Evolutionary conservation across 1,140 invertebrate genomes (phyloP).

Genomic region (Apocrypta bakeri): DNA sequence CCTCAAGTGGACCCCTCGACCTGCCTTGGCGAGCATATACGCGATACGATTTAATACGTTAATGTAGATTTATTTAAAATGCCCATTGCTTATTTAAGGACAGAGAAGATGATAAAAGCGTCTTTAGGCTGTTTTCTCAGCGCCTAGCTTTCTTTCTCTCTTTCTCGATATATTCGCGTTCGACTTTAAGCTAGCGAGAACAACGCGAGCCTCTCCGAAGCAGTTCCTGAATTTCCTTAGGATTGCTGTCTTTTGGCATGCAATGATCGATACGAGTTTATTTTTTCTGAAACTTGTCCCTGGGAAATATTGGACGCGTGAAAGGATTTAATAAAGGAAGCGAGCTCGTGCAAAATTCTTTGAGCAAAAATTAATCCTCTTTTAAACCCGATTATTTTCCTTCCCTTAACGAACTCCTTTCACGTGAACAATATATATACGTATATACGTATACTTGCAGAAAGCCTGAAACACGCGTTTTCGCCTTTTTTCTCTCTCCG

Average conservation of each 20-base stretch:
- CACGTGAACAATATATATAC: background rate
- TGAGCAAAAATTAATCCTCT: background rate
- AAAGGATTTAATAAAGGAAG: background rate
- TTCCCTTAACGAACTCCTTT: background rate
- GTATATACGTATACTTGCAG: background rate
- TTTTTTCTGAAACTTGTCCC: background rate
- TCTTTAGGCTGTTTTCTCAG: background rate
- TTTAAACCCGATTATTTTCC: background rate
- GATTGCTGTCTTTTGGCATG: too few relatives aligned
- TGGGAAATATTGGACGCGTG: background rate
- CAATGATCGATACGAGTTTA: background rate
- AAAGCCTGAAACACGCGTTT: background rate
- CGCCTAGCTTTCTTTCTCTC: background rate
- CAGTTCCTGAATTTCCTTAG: too few relatives aligned
- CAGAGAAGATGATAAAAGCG: background rate
- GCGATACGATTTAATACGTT: slow-evolving; percentile 47
- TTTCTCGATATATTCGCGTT: slow-evolving; percentile 54
- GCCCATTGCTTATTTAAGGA: slow-evolving; percentile 64
- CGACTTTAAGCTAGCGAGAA: too few relatives aligned
- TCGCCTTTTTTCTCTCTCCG: background rate
- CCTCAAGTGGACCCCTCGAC: slow-evolving; percentile 38
- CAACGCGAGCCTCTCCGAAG: too few relatives aligned
- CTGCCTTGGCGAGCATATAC: background rate
- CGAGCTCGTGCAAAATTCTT: background rate
- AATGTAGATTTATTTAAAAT: slow-evolving; percentile 72